Base-by-base conservation (phyloP, 2,888 invertebrate species). In the Tinea trinotella region DNA sequence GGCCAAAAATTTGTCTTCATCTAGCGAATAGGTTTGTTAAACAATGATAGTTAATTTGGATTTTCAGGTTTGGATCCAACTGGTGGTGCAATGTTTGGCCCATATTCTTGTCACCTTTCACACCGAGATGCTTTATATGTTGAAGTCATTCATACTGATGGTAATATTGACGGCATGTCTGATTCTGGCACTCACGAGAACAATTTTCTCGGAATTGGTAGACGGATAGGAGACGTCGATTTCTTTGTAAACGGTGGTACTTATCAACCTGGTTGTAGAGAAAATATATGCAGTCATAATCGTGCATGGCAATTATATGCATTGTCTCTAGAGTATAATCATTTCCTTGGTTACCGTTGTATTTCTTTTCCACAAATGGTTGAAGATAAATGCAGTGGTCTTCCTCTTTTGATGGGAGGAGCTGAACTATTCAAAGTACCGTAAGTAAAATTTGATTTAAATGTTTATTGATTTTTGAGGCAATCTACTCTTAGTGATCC, bases 21-120 rank as follows among this genome's bases (percentile, higher is more conserved):
- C n/a, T n/a, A n/a, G n/a, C n/a, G n/a, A n/a, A n/a, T n/a, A n/a
- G n/a, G n/a, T n/a, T n/a, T n/a, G 24, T 24, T 24, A 24, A 24
- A 24, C 9, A 7, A 24, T 7, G 24, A 7, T 5, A 24, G 9
- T 24, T 9, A 7, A 24, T 9, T 24, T 24, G 5, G 5, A 5
- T 2, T 54, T 44, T 12, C 24, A 54, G 54, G 54, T 17, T 44
- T 54, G 22, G 54, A 54, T 24, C 54, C 54, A 24, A 83, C 86
- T 0, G 77, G 80, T 1, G 82, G 83, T 0, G 59, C 76, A 5
- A n/a, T n/a, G 83, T 82, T 24, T 18, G 20, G 24, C 7, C 6
- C n/a, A 2, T 44, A 54, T 19, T 40, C 44, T 12, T 9, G 12
- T 30, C 24, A 35, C n/a, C 46, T 54, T 10, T n/a, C 20, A 18